Percentiles rank a stretch among this genome's conserved stretches.
These are phyloP conservation scores for Drosophila littoralis DNA, from an alignment of 1,140 invertebrate genomes.

Conservation along the genomic window DNA sequence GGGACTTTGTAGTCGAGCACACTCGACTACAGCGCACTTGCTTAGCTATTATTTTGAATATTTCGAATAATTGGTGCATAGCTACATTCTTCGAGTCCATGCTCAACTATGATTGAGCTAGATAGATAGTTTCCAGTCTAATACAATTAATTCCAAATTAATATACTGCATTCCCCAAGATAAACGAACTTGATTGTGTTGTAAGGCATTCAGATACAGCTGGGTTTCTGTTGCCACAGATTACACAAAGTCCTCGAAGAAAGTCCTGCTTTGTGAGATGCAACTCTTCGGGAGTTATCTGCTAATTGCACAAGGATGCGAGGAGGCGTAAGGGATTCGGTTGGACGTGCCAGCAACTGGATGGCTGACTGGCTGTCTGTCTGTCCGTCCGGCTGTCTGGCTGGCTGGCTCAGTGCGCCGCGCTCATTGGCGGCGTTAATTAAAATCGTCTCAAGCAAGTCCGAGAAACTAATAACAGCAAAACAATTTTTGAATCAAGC, in stretches of 20 bases:
- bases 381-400: not conserved
- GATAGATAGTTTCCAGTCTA: not conserved
- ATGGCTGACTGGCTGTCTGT: not conserved
- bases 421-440: conserved; percentile 46
- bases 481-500: conserved; percentile 49
- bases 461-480: conserved; percentile 49
- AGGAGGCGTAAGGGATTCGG: conserved; percentile 43
- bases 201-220: conserved; percentile 1
- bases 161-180: not conserved
- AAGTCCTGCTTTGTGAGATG: conserved; percentile 33
- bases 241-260: conserved; percentile 18
- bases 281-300: conserved; percentile 44
- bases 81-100: not conserved
- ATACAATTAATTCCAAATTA: not conserved
- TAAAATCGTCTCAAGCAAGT: conserved; percentile 49
- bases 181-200: not conserved
- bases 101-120: not conserved
- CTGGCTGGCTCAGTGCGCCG: not conserved
- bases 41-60: too few relatives aligned
- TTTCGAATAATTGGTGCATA: too few relatives aligned
- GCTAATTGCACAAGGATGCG: conserved; percentile 48
- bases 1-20: too few relatives aligned
- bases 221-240: not conserved
- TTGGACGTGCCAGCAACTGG: conserved; percentile 12
- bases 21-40: too few relatives aligned